Percentiles rank a stretch among this genome's conserved stretches.
Conservation (phyloP, 92 coral and sea anemone genomes). For the Metridium senile region DNA sequence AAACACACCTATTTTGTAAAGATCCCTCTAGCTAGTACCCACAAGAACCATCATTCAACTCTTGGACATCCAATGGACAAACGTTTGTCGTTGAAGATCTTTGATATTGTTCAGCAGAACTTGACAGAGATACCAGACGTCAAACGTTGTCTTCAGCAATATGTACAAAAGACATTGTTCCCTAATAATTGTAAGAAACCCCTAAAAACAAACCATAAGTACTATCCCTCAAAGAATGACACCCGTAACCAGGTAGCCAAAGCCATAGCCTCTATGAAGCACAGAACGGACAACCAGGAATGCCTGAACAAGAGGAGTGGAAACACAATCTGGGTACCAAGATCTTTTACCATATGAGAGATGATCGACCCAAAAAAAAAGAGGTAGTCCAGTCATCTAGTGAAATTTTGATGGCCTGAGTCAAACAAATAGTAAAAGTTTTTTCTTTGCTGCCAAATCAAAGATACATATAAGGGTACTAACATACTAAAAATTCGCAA, state of each 20-base stretch:
- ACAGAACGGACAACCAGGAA: slow-evolving; percentile 51
- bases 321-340: no score
- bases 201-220: slow-evolving; percentile 34
- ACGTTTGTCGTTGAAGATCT: slow-evolving; percentile 31
- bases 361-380: no score
- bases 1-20: slow-evolving; percentile 27
- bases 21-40: slow-evolving; percentile 33
- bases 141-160: slow-evolving; percentile 33
- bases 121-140: slow-evolving; percentile 27
- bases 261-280: slow-evolving; percentile 41
- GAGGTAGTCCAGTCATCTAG: no score
- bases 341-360: no score
- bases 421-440: no score
- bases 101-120: slow-evolving; percentile 29
- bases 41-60: slow-evolving; percentile 49
- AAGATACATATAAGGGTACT: no score
- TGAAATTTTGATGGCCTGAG: no score
- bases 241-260: slow-evolving; percentile 40
- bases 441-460: no score
- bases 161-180: slow-evolving; percentile 42
- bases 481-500: no score
- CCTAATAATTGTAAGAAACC: slow-evolving; percentile 1
- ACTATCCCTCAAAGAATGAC: slow-evolving; percentile 43
- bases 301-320: no score
- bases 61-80: slow-evolving; percentile 45